Base-by-base conservation (phyloP, 1,140 invertebrate genomes). In the Macrobrachium rosenbergii region DNA sequence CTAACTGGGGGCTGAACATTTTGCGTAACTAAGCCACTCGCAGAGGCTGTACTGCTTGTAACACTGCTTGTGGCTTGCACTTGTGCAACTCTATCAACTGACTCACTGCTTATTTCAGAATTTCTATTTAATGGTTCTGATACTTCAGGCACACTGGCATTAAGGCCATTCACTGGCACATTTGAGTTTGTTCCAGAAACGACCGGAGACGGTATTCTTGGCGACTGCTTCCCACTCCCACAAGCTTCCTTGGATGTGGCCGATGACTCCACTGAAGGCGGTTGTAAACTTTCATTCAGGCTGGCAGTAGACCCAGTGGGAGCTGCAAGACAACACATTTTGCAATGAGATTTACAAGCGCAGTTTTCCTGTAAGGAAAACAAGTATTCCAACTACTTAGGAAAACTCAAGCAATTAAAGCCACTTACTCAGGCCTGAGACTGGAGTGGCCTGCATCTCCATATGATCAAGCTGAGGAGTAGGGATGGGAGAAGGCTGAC, bases 391-490 rank as follows among this genome's bases (percentile, higher is more conserved):
- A 59, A 23, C 14, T 16, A n/a, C 77, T 2, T 0, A 58, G 16
- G 19, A 19, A 63, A 52, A 80, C 7, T 12, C 59, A 63, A 52
- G 62, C 58, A 23, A 52, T 21, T 21, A 69, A 64, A 62, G 72
- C 59, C 64, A 87, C 85, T 87, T 87, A 87, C 85, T 82, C 52
- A 72, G 64, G 60, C 83, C 87, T 17, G 73, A 77, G 67, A 73
- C 52, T 23, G 77, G 84, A n/a, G 84, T 62, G 79, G 85, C 64
- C 64, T 87, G 85, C 81, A 62, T 76, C 85, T 87, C 85, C 85
- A 87, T 87, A 62, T 72, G 73, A 45, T 87, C 85, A 76, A 87
- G 85, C 77, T 77, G 76, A 75, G 85, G 82, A 67, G 87, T 69
- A 52, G 81, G 75, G 37, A 45, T 67, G 75, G 82, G 82, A 62